Base-by-base conservation (phyloP, 2,888 invertebrate genomes). In the Leucophenga maculata region DNA sequence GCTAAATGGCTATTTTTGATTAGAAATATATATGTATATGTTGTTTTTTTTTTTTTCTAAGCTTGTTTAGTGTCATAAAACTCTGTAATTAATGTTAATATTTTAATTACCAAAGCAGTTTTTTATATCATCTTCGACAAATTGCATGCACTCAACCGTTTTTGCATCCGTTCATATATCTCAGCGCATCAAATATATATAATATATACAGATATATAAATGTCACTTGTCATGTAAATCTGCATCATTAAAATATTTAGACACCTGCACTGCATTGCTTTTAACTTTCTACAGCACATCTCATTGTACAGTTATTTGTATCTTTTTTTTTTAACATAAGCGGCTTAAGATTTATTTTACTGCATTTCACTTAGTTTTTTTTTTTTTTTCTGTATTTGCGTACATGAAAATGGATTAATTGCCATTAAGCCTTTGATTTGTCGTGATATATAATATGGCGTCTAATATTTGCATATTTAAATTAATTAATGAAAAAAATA, bases 181-280 rank as follows among this genome's bases (percentile, higher is more conserved):
- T 48, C 14, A 48, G 14, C 48, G 48, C 6, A 8, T 8, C 48
- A 48, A 4, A 48, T 48, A 13, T 48, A 13, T 48, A 48, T 48
- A 22, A 18, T 20, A 20, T n/a, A n/a, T n/a, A n/a, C n/a, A n/a
- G n/a, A n/a, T n/a, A n/a, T n/a, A 48, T 46, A 64, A 64, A 64
- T 64, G 22, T 64, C 62, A 64, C 13, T 39, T 39, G 46, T 22
- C 46, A 64, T 48, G 46, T 14, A 48, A 20, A 64, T 64, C n/a
- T 64, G 20, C 62, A 64, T 64, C 26, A 64, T 48, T 64, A 22
- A 64, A 46, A n/a, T 64, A 13, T 16, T 6, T n/a, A 50, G n/a
- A 16, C 18, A 50, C 1, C 16, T 50, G 6, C 14, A 50, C 26
- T 57, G 31, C 1, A 18, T 31, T 31, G 31, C 11, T 57, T 57